These are phyloP conservation scores for Ectemnius continuus DNA, from an alignment of 2,888 invertebrate species.

Conservation along the genomic window DNA sequence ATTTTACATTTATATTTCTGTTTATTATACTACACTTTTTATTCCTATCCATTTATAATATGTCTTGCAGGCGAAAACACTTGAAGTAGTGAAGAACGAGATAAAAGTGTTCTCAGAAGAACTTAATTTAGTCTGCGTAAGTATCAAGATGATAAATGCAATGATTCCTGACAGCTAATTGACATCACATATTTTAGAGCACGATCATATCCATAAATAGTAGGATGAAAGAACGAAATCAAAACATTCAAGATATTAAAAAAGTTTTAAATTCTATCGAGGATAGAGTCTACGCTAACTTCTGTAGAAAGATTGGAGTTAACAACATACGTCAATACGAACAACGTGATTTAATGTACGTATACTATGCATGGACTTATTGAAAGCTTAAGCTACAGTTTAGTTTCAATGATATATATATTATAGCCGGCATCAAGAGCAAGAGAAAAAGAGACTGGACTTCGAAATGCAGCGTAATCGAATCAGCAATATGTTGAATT, in stretches of 20 bases:
- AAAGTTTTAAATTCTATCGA: conserved; percentile 95
- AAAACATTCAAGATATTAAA: conserved; percentile 90
- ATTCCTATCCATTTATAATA: conserved; percentile 28
- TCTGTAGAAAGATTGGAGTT: conserved; percentile 94
- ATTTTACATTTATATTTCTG: neutral
- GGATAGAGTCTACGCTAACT: conserved; percentile 93
- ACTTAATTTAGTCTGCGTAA: conserved; percentile 83
- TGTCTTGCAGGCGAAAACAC: conserved; percentile 81
- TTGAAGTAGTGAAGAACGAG: conserved; percentile 82
- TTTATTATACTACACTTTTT: no score
- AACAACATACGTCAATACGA: conserved; percentile 97
- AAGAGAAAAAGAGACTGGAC: conserved; percentile 92
- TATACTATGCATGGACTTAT: conserved; percentile 16
- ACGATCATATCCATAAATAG: conserved; percentile 21
- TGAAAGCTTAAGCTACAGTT: neutral
- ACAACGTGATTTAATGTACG: conserved; percentile 89
- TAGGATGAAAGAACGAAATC: conserved; percentile 82
- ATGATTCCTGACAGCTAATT: conserved; percentile 79
- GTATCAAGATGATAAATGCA: conserved; percentile 59
- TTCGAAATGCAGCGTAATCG: conserved; percentile 95
- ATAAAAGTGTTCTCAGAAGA: conserved; percentile 82
- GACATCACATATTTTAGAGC: conserved; percentile 36
- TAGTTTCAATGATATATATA: no score
- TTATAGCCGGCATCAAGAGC: conserved; percentile 88
- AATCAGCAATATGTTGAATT: conserved; percentile 94